Conservation (phyloP, 2,113 vertebrate genomes). For the Sorex araneus region DNA sequence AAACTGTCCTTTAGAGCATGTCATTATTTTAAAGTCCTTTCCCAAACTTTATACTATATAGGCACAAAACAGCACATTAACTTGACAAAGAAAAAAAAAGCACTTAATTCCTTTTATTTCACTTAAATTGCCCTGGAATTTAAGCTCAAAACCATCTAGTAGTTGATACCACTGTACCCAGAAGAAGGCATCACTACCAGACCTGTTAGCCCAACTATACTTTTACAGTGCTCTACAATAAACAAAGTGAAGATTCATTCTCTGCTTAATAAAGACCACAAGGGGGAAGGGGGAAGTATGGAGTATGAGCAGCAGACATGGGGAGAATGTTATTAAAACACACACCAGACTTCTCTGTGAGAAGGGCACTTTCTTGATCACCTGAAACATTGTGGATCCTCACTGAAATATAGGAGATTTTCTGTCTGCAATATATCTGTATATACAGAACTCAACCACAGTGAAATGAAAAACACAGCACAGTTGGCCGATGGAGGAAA, state of each 20-base stretch:
- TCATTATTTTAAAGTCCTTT: not conserved
- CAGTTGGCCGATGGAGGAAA: constrained; percentile 6
- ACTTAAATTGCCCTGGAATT: not conserved
- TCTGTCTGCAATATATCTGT: not conserved
- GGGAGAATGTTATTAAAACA: not conserved
- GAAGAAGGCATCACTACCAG: not conserved
- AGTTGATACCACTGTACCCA: not conserved
- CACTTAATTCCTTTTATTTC: not conserved
- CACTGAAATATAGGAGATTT: not conserved
- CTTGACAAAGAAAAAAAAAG: not conserved
- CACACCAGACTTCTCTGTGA: not conserved
- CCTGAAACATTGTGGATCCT: not conserved
- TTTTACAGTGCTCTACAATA: too few relatives aligned
- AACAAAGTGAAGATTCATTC: not conserved
- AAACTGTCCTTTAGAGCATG: not conserved
- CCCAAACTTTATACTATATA: not conserved
- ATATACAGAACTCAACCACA: not conserved
- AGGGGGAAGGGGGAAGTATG: not conserved
- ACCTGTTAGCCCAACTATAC: too few relatives aligned
- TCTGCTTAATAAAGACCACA: constrained; percentile 6
- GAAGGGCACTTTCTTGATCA: not conserved
- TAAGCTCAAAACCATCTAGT: not conserved
- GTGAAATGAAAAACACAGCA: constrained; percentile 18
- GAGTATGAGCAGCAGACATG: not conserved
- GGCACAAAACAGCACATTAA: not conserved